Base-by-base conservation (phyloP, 2,113 vertebrate species). In the Elgaria multicarinata region DNA sequence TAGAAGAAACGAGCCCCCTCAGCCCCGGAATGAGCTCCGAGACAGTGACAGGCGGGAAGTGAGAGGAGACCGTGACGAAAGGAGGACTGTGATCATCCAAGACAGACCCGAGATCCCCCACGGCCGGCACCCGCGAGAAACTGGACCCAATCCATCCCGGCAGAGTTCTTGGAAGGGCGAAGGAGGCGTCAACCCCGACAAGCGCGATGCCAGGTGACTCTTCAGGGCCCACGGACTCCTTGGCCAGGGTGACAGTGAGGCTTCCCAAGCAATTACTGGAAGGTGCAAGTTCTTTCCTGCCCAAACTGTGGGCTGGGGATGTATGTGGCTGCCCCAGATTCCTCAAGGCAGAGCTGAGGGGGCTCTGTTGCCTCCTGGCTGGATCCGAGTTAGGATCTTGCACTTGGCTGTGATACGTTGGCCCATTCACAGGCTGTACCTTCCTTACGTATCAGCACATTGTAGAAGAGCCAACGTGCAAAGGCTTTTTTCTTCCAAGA, bases 41-140 rank as follows among this genome's bases (percentile, higher is more conserved):
- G 98, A 99, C 93, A 96, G 97, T 0, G 98, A 99, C 88, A 96
- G 98, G 39, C 95, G 99, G 72, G 98, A 99, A 82, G 97, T 98
- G 1, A 95, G 98, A 44, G 98, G 97, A 44, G 97, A 98, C 76
- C 92, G 98, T 81, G 99, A 99, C 0, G 98, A 99, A 58, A 97
- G 99, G 86, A 98, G 99, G 79, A 97, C 98, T 0, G 98, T 98
- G 31, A 97, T 98, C 8, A 97, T 99, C 88, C 98, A 98, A 0
- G 97, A 98, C 82, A 96, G 98, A 46, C 95, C 98, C 0, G 97
- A 97, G 66, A 97, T 98, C 69, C 93, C 98, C 0, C 98, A 99
- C 7, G 95, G 97, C 20, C 97, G 98, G 18, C 96, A 98, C 28
- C 97, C 97, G 2, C 97, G 99, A 74, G 98, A 99, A 6, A 90